Conservation (phyloP, 2,888 invertebrate species). For the Pseudoips prasinana region DNA sequence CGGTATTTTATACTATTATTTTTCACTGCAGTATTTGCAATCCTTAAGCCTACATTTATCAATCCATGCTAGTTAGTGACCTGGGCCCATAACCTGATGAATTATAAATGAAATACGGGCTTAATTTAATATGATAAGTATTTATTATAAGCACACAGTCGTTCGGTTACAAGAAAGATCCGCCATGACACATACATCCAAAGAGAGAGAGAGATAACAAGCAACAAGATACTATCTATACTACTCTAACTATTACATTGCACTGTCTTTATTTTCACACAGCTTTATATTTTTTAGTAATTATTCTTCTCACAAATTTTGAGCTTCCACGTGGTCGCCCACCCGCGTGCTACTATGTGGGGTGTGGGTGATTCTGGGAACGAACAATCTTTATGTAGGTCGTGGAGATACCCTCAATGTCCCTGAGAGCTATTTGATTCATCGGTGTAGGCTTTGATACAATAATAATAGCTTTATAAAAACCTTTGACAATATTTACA, state of each 20-base stretch:
- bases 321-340: too few relatives aligned
- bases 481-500: too few relatives aligned
- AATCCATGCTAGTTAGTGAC: not conserved
- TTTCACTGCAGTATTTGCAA: not conserved
- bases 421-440: too few relatives aligned
- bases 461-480: too few relatives aligned
- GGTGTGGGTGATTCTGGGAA: too few relatives aligned
- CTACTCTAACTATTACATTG: slow-evolving; percentile 2
- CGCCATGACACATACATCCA: not conserved
- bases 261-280: slow-evolving; percentile 1
- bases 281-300: too few relatives aligned
- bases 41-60: not conserved
- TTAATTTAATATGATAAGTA: too few relatives aligned
- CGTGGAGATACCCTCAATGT: too few relatives aligned
- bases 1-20: not conserved
- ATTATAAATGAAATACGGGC: not conserved
- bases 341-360: too few relatives aligned
- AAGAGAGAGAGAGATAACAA: slow-evolving; percentile 2
- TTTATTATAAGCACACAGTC: not conserved
- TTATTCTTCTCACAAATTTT: too few relatives aligned
- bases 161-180: slow-evolving; percentile 1
- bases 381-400: too few relatives aligned
- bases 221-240: slow-evolving; percentile 1
- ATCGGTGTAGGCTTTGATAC: too few relatives aligned
- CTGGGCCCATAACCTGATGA: slow-evolving; percentile 1